These are phyloP conservation scores for Fringilla coelebs DNA, from an alignment of 2,797 vertebrate genomes.

Conservation along the genomic window DNA sequence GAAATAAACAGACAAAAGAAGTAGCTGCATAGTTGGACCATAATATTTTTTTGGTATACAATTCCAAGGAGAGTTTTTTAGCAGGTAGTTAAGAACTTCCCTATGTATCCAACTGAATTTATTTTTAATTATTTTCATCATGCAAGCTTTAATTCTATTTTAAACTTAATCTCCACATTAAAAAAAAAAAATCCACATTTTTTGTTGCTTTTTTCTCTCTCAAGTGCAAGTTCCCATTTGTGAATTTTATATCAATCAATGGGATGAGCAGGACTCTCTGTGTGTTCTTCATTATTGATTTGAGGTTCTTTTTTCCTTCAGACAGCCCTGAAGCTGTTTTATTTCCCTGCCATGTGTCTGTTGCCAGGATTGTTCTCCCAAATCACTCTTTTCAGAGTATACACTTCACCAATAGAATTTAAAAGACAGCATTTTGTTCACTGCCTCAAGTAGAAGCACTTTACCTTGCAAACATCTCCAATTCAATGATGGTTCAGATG, in stretches of 20 bases:
- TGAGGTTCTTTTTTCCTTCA: background rate
- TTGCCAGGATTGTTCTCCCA: background rate
- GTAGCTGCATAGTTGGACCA: background rate
- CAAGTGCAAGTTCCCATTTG: background rate
- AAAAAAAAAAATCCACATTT: background rate
- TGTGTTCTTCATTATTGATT: background rate
- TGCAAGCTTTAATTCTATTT: background rate
- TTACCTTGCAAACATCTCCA: background rate
- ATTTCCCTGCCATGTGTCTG: background rate
- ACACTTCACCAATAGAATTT: background rate
- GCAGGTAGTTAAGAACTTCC: background rate
- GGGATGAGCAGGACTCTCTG: background rate
- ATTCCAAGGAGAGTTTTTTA: background rate
- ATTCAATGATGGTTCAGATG: background rate
- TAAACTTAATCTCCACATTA: background rate
- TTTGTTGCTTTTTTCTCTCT: background rate
- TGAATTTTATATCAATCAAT: background rate
- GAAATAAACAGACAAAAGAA: background rate
- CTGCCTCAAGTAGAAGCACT: background rate
- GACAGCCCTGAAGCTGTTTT: background rate
- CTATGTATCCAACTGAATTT: background rate
- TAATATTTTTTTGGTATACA: background rate
- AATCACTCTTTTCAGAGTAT: background rate
- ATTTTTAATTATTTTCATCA: background rate
- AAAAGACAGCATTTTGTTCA: background rate